Evolutionary conservation across 2,113 vertebrate species (phyloP).

Genomic region (Atrichornis clamosus): DNA sequence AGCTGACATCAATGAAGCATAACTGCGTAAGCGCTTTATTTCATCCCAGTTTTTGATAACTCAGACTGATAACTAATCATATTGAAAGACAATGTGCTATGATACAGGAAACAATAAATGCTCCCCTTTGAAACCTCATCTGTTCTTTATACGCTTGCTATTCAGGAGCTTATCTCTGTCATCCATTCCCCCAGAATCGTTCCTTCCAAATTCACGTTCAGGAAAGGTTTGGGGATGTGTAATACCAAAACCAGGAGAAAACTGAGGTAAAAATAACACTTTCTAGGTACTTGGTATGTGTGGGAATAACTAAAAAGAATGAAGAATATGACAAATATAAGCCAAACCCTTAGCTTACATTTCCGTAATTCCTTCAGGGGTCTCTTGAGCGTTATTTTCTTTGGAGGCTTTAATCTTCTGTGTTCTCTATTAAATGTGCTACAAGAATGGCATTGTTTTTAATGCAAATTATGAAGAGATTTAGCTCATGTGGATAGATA

Average conservation of each 20-base stretch:
- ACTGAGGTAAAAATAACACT: not conserved
- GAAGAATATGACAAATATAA: not conserved
- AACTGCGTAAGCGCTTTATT: slow-evolving; percentile 74
- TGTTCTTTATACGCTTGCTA: slow-evolving; percentile 51
- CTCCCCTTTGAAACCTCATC: slow-evolving; percentile 67
- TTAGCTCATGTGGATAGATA: slow-evolving; percentile 24
- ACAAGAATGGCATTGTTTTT: slow-evolving; percentile 18
- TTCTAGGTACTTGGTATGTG: not conserved
- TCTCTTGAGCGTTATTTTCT: slow-evolving; percentile 24
- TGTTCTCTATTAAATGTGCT: slow-evolving; percentile 5
- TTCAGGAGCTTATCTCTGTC: slow-evolving; percentile 56
- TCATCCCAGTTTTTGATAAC: slow-evolving; percentile 73
- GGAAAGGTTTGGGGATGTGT: not conserved
- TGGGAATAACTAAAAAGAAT: not conserved
- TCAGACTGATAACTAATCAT: slow-evolving; percentile 76
- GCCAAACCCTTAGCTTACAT: not conserved
- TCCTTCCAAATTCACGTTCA: not conserved
- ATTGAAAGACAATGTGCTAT: slow-evolving; percentile 68
- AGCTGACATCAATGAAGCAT: slow-evolving; percentile 75
- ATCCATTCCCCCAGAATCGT: slow-evolving; percentile 37
- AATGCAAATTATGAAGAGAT: slow-evolving; percentile 46
- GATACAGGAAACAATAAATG: slow-evolving; percentile 71
- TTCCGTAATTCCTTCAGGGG: not conserved
- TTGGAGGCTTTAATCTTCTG: slow-evolving; percentile 22
- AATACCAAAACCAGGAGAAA: not conserved